Evolutionary conservation across 2,888 invertebrate genomes (phyloP), one percentile per base, ranked within the genome.

Genomic region (Brenthis ino): DNA sequence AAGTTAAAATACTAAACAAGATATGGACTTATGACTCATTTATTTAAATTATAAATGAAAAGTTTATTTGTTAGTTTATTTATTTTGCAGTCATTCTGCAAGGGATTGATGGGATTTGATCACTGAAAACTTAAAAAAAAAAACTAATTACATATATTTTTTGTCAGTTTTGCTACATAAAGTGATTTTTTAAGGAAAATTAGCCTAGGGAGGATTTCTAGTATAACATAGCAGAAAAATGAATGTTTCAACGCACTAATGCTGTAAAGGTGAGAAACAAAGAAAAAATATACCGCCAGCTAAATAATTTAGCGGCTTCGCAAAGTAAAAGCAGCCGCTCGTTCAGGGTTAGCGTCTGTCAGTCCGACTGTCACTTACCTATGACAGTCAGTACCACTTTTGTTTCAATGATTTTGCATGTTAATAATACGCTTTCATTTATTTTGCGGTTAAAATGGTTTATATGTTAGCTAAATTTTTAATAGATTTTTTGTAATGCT

Each of bases 281-380:
- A 64, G 20, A 54, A 64, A 60, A 63, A 64, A 82, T 77, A 79
- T 76, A 77, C 75, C 57, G 71, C 72, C 75, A 72, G 70, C 77
- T 88, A 81, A 88, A 88, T 89, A 80, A 88, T 89, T 88, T 83
- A 86, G 79, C 74, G 82, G 77, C 81, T 85, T 81, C 77, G 76
- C 79, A 85, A 88, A 88, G 86, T 88, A 84, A 88, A 87, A 86
- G 85, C 85, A 80, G 80, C 75, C 76, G 81, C 76, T 75, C 74
- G 73, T 74, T 73, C 76, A 75, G 76, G 77, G 80, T 79, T 78
- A 80, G 81, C 77, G 79, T 79, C 83, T 82, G 87, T 88, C 89
- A 79, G 79, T 89, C 84, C 71, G 72, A 67, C 85, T 89, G 89
- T 88, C 89, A 89, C 88, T 89, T 89, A 88, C 79, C 77, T 85